Base-by-base conservation (phyloP, 2,888 invertebrate species). In the Pandemis heparana region DNA sequence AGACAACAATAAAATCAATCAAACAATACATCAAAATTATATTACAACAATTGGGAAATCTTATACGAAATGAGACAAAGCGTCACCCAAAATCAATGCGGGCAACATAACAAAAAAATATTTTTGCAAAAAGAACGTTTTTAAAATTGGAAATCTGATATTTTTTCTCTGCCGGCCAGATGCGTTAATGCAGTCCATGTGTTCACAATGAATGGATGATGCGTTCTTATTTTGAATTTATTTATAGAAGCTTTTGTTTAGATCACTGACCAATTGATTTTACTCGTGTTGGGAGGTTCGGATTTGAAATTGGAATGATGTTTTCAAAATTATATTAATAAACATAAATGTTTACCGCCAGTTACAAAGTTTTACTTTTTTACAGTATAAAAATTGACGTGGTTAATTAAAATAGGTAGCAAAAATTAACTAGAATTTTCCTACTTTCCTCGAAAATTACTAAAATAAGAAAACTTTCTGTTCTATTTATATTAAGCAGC, bases 181-280 rank as follows among this genome's bases (percentile, higher is more conserved):
- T 89, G 89, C 83, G 84, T 85, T 89, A 88, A 88, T 89, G 87
- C 85, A 82, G 74, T 82, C 81, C 89, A 89, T 87, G 80, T 89
- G 89, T 88, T 86, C 72, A 66, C 70, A 70, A 51, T 71, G 72
- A 43, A 67, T 62, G 56, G 69, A 65, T 61, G 69, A 69, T 74
- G 74, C 74, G 74, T 74, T 71, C 71, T 71, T 76, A 70, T 76
- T 74, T 76, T 71, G 71, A 66, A 74, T 74, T 72, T 75, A 76
- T 71, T 63, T 75, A 62, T 70, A 72, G 71, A 76, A 39, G 63
- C 74, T 70, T 74, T 74, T 74, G 74, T 74, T 74, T 74, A 69
- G 67, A 73, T 60, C 51, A 60, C 70, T 74, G 74, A 74, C 74
- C 74, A 74, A 74, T 74, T 70, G 74, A 69, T 70, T 74, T 70